These are phyloP conservation scores for Cylas formicarius DNA, from an alignment of 1,140 invertebrate species.

Conservation along the genomic window DNA sequence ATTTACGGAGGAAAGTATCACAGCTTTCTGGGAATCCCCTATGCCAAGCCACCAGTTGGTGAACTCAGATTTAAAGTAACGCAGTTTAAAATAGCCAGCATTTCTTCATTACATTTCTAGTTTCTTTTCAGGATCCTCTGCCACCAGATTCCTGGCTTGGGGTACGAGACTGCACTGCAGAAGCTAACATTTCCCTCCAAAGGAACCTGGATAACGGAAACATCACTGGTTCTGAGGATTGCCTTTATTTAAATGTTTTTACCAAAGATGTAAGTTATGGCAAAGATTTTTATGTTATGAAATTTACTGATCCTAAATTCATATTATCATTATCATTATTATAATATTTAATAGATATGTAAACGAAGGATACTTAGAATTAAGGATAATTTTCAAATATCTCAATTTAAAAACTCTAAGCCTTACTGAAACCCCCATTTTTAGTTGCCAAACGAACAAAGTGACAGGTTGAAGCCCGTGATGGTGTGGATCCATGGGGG, in stretches of 20 bases:
- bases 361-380: too few relatives aligned
- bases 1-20: constrained; percentile 14
- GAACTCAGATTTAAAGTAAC: constrained; percentile 30
- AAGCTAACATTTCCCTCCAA: constrained; percentile 38
- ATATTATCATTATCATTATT: too few relatives aligned
- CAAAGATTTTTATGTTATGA: too few relatives aligned
- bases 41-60: constrained; percentile 28
- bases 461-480: constrained; percentile 43
- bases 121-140: constrained; percentile 44
- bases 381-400: too few relatives aligned
- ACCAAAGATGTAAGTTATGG: constrained; percentile 20
- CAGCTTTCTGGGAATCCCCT: constrained; percentile 28
- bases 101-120: neutral
- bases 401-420: too few relatives aligned
- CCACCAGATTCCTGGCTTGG: constrained; percentile 43
- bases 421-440: too few relatives aligned
- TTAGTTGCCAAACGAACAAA: constrained; percentile 9
- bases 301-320: too few relatives aligned
- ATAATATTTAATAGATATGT: too few relatives aligned
- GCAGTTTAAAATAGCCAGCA: too few relatives aligned
- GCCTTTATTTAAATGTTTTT: constrained; percentile 27
- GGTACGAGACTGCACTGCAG: constrained; percentile 40
- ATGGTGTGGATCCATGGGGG: constrained; percentile 66
- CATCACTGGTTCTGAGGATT: constrained; percentile 24
- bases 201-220: constrained; percentile 13